phyloP scores from a whole-genome alignment of 2,113 vertebrate species.

The Coptodon bakossiorum region DNA sequence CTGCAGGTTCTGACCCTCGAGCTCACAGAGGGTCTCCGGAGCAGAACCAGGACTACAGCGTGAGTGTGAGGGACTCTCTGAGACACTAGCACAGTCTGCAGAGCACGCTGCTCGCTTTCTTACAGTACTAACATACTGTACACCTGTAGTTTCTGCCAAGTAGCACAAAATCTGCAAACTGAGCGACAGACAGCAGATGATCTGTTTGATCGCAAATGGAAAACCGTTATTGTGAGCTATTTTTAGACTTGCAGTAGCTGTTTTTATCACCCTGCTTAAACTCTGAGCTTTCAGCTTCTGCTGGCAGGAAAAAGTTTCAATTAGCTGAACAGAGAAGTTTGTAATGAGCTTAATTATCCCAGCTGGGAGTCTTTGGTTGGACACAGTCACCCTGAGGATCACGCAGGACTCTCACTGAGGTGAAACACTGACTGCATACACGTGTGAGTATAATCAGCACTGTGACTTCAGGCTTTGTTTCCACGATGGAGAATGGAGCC shows the following conservation, averaged over 20 bases:
- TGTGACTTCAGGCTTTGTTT: not conserved
- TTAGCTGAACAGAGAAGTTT: not conserved
- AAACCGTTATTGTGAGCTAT: too few species aligned
- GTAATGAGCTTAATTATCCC: slow-evolving; percentile 25
- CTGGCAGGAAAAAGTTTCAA: not conserved
- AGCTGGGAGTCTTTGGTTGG: not conserved
- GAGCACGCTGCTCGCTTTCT: not conserved
- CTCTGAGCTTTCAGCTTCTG: not conserved
- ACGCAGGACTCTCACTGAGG: not conserved
- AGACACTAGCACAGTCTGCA: not conserved
- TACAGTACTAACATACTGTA: not conserved
- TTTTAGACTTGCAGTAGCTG: not conserved
- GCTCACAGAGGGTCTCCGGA: not conserved
- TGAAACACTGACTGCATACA: not conserved
- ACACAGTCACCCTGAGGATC: not conserved
- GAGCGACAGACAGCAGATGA: not conserved
- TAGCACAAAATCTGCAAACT: not conserved
- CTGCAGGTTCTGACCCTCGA: not conserved
- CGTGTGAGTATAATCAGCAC: not conserved
- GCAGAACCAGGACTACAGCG: not conserved
- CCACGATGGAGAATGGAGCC: not conserved
- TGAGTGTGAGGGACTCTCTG: not conserved
- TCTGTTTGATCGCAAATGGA: not conserved
- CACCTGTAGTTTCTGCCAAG: not conserved
- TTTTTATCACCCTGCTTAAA: not conserved